A percentile compares a stretch with the other conserved stretches of the same genome.
Conservation (phyloP, 2,888 invertebrate genomes). For the Amorpha juglandis region DNA sequence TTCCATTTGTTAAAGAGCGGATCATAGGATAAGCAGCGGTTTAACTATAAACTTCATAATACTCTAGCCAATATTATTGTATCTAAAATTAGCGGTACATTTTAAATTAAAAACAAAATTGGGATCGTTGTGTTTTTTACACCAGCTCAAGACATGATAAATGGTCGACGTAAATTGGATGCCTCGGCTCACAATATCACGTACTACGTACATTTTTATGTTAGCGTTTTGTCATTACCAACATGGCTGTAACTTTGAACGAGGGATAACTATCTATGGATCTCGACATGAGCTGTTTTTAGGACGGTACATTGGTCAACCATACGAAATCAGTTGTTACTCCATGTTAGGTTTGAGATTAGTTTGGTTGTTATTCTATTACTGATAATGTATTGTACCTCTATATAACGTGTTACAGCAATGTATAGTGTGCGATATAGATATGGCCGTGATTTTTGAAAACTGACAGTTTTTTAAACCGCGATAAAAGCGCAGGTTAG, state of each 20-base stretch:
- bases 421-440: too few species aligned
- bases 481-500: too few species aligned
- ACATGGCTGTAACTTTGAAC: background rate
- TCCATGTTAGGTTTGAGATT: too few species aligned
- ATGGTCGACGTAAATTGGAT: conserved; percentile 22
- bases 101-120: conserved; percentile 16
- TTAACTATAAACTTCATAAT: background rate
- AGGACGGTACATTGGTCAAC: background rate
- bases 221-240: background rate
- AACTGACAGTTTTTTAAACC: too few species aligned
- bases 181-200: conserved; percentile 16
- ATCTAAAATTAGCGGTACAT: conserved; percentile 20
- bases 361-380: too few species aligned
- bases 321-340: too few species aligned
- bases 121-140: conserved; percentile 21
- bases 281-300: too few species aligned
- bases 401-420: too few species aligned
- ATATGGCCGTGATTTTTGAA: too few species aligned
- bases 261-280: background rate
- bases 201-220: conserved; percentile 15
- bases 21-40: background rate
- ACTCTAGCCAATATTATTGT: background rate
- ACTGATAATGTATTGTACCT: too few species aligned
- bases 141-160: conserved; percentile 22
- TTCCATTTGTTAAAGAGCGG: background rate